Evolutionary conservation across 2,888 invertebrate genomes (phyloP).

Genomic region (Stramonita haemastoma): DNA sequence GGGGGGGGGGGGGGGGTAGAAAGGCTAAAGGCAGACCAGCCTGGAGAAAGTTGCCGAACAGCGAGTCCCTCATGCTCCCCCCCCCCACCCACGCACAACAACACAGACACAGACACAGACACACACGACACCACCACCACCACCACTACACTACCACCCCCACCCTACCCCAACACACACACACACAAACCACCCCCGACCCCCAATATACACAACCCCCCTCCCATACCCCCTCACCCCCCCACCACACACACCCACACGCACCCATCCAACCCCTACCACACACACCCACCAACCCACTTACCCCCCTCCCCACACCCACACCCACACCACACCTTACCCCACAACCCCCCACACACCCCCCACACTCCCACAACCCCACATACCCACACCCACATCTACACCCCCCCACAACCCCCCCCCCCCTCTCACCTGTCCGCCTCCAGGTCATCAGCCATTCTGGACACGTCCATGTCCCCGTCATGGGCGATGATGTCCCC

Average conservation of each 20-base stretch:
- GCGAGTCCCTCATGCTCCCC: no score
- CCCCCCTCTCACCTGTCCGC: not conserved
- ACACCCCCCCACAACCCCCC: not conserved
- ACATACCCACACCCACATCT: no score
- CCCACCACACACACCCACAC: not conserved
- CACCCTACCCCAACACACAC: not conserved
- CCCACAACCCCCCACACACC: not conserved
- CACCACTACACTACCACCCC: not conserved
- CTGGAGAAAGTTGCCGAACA: no score
- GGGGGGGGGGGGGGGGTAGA: no score
- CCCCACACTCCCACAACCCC: not conserved
- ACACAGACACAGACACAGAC: not conserved
- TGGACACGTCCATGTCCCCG: constrained; percentile 39
- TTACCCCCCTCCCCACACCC: not conserved
- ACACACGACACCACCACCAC: not conserved
- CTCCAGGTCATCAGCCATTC: constrained; percentile 8
- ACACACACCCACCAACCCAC: not conserved
- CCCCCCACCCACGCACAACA: no score
- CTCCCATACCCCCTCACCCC: not conserved
- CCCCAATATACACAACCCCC: not conserved
- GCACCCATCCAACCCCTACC: not conserved
- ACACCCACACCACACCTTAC: not conserved
- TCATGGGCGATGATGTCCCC: constrained; percentile 40
- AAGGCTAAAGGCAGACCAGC: no score
- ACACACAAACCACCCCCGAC: not conserved